Percentiles rank a stretch among this genome's conserved stretches.
These are phyloP conservation scores for Eulimnadia texana DNA, from an alignment of 1,140 invertebrate species.

Conservation along the genomic window DNA sequence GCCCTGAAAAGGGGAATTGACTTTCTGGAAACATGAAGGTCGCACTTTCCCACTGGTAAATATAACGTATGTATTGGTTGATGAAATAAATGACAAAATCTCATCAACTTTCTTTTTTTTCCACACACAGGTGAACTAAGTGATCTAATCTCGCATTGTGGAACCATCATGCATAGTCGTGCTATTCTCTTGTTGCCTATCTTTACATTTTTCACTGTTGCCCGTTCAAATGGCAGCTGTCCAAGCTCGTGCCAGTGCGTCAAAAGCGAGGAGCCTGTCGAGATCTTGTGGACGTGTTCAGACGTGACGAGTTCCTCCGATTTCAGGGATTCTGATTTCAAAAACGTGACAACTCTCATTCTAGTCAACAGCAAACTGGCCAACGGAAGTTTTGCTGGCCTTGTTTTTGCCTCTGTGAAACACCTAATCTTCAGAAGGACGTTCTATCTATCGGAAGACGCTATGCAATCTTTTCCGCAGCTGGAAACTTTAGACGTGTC, in stretches of 20 bases:
- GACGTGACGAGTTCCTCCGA: neutral
- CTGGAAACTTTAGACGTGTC: neutral
- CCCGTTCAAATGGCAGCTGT: neutral
- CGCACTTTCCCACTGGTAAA: neutral
- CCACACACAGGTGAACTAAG: neutral
- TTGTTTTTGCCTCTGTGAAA: neutral
- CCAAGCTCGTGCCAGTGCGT: neutral
- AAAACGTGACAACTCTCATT: neutral
- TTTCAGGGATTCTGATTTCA: neutral
- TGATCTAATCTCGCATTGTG: no score
- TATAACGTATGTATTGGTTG: no score
- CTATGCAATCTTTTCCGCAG: neutral
- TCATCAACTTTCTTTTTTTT: no score
- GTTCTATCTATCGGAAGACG: neutral
- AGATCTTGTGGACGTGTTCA: neutral
- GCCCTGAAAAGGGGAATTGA: neutral
- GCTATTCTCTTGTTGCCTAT: neutral
- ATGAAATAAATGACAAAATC: no score
- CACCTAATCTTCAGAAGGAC: neutral
- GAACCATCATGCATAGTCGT: neutral
- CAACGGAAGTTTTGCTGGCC: neutral
- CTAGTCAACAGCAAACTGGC: neutral
- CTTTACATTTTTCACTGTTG: neutral
- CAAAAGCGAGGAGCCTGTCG: neutral
- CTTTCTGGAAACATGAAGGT: neutral